phyloP scores from a whole-genome alignment of 2,888 invertebrate species.

The Cataglyphis rosenhaueri region DNA sequence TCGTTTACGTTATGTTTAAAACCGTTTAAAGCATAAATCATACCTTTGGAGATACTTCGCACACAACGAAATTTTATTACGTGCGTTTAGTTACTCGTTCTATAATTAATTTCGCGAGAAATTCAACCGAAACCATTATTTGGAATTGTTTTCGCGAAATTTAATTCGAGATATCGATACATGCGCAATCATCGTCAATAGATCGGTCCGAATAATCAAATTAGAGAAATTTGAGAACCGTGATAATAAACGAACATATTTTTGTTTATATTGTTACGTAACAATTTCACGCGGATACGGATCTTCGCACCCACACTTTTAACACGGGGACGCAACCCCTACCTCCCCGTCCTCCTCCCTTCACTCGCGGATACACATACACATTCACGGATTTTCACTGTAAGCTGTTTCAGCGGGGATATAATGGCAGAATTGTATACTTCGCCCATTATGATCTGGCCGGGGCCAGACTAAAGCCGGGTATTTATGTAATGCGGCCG shows the following conservation, averaged over 20 bases:
- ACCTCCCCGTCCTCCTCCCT: neutral
- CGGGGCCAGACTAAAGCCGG: conserved; percentile 76
- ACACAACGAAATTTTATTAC: neutral
- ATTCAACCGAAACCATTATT: neutral
- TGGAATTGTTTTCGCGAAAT: neutral
- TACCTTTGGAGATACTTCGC: neutral
- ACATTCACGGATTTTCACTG: conserved; percentile 72
- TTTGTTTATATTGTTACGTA: conserved; percentile 19
- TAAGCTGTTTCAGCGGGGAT: conserved; percentile 69
- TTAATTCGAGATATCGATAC: conserved; percentile 1
- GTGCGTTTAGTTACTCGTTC: neutral
- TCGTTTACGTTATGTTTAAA: conserved; percentile 33
- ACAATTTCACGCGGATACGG: conserved; percentile 33
- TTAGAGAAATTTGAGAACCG: conserved; percentile 4
- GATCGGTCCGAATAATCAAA: neutral
- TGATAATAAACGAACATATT: conserved; percentile 29
- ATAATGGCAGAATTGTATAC: conserved; percentile 80
- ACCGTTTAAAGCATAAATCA: conserved; percentile 1
- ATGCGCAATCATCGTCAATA: conserved; percentile 1
- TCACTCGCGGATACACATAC: conserved; percentile 7
- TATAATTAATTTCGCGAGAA: neutral
- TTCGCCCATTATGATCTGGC: conserved; percentile 80
- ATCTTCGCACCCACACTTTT: conserved; percentile 54
- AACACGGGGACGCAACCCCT: neutral
- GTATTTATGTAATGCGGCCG: conserved; percentile 82